These are phyloP conservation scores for Laticauda laticaudata DNA, from an alignment of 2,113 vertebrate species.

Conservation along the genomic window DNA sequence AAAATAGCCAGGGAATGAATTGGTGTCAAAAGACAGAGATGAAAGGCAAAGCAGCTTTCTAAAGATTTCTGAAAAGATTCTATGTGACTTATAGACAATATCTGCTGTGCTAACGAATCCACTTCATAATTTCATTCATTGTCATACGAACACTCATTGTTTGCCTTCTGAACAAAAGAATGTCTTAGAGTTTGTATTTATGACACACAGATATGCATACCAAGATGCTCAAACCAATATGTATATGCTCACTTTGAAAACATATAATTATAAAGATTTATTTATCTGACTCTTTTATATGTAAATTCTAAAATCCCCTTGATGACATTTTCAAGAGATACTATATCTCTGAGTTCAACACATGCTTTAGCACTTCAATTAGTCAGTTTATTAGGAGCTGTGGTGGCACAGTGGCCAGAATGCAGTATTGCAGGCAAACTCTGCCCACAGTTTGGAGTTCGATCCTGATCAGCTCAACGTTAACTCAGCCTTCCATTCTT, in stretches of 20 bases:
- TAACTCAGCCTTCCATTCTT: too few relatives aligned
- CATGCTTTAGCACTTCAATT: not conserved
- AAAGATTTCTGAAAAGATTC: conserved; percentile 58
- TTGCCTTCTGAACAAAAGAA: conserved; percentile 33
- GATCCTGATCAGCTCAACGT: too few relatives aligned
- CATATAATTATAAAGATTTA: too few relatives aligned
- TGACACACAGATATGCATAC: not conserved
- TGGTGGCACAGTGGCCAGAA: too few relatives aligned
- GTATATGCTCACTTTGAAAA: not conserved
- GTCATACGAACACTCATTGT: conserved; percentile 10
- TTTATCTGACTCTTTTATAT: not conserved
- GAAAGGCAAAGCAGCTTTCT: conserved; percentile 47
- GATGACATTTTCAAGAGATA: not conserved
- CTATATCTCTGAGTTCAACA: not conserved
- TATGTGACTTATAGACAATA: conserved; percentile 37
- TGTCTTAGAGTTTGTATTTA: not conserved
- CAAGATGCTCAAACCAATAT: not conserved
- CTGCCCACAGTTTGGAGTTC: too few relatives aligned
- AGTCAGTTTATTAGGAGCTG: too few relatives aligned
- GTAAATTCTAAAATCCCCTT: not conserved
- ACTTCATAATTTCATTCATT: conserved; percentile 59
- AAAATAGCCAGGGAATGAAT: conserved; percentile 46
- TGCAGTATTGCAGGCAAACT: too few relatives aligned
- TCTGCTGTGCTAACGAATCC: conserved; percentile 54
- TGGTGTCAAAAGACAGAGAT: conserved; percentile 42